Evolutionary conservation across 2,797 vertebrate genomes (phyloP), one percentile per base, ranked within the genome.

Genomic region (Lagodon rhomboides): DNA sequence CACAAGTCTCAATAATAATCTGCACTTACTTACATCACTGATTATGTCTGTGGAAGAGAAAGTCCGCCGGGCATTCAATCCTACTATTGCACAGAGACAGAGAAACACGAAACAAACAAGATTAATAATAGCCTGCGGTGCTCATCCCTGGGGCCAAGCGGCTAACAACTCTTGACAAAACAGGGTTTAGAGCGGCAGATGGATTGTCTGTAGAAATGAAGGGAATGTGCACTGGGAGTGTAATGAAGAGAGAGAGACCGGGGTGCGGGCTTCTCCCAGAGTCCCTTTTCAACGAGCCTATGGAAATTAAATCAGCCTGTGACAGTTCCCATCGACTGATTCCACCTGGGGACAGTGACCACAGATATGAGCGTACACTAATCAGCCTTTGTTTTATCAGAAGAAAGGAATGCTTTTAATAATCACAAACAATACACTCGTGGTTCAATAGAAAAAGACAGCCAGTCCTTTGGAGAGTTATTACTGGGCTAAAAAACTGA

Each of bases 101-200:
- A 89, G 80, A 86, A 93, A 93, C 85, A 90, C 72, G 87, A 87
- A 91, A 93, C 94, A 95, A 95, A 95, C 94, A 94, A 92, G 93
- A 95, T 94, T 95, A 95, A 95, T 94, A 94, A 95, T 92, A 95
- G 92, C 94, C 92, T 66, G 84, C 82, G 73, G 91, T 92, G 76
- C 86, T 88, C 91, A 84, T 92, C 93, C 95, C 93, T 68, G 73
- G 94, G 92, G 94, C 91, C 79, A 70, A 71, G 88, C 83, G 64
- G 90, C 91, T 94, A 95, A 94, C 94, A 93, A 94, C 93, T 94
- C 93, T 93, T 95, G 93, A 95, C 94, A 95, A 94, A 95, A 93
- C 90, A 94, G 84, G 89, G 87, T 91, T 95, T 91, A 90, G 88
- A 93, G 87, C 87, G 56, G 83, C 93, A 95, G 93, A 95, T 94